Evolutionary conservation across 2,113 vertebrate species (phyloP).

Genomic region (Eclectus roratus): DNA sequence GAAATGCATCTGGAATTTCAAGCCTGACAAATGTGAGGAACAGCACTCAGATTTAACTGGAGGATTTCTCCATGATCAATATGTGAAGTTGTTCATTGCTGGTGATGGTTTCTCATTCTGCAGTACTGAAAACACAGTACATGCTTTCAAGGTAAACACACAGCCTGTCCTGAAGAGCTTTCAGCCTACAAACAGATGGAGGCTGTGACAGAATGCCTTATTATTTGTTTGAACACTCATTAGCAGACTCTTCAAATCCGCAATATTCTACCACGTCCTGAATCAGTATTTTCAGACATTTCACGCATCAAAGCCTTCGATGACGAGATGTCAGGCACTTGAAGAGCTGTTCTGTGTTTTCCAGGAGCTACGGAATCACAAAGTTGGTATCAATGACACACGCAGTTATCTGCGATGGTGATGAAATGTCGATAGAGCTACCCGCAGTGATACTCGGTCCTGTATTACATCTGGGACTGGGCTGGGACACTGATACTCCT

Average conservation of each 20-base stretch:
- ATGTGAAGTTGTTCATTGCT: background rate
- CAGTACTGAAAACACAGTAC: background rate
- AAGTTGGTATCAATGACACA: background rate
- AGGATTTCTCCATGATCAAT: background rate
- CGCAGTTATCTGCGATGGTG: background rate
- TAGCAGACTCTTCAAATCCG: background rate
- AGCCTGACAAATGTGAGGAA: background rate
- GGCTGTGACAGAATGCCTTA: background rate
- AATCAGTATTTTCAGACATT: background rate
- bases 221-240: background rate
- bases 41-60: background rate
- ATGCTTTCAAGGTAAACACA: background rate
- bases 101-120: background rate
- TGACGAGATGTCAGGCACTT: background rate
- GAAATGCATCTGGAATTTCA: background rate
- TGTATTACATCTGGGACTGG: accelerated
- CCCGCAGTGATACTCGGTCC: background rate
- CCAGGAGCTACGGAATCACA: background rate
- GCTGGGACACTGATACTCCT: background rate
- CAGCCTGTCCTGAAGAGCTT: background rate
- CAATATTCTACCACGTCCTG: background rate
- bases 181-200: background rate
- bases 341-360: background rate
- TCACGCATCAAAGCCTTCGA: background rate
- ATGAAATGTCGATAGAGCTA: background rate